Percentiles rank a stretch among this genome's conserved stretches.
These are phyloP conservation scores for Octopus sinensis DNA, from an alignment of 1,140 invertebrate genomes.

Conservation along the genomic window DNA sequence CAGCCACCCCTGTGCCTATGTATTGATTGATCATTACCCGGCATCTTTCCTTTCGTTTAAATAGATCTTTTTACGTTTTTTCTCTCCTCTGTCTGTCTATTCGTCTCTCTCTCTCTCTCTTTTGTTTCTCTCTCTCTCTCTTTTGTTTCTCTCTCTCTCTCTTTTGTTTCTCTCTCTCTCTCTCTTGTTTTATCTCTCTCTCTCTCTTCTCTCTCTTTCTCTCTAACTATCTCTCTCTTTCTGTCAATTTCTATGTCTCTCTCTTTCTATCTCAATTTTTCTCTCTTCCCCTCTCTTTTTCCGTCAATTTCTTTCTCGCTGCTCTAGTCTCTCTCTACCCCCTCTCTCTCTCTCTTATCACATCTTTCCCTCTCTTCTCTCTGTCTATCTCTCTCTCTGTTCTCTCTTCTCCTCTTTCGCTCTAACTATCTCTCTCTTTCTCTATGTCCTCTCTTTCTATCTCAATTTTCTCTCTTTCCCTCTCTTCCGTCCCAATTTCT, in stretches of 20 bases:
- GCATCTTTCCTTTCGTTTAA: neutral
- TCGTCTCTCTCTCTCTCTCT: constrained; percentile 1
- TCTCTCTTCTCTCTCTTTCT: constrained; percentile 11
- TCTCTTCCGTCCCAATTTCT: neutral
- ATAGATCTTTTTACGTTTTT: no score
- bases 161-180: constrained; percentile 13
- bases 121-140: constrained; percentile 4
- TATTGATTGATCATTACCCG: no score
- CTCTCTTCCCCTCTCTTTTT: neutral
- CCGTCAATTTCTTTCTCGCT: neutral
- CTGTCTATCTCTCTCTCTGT: neutral
- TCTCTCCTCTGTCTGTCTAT: neutral
- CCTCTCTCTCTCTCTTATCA: neutral
- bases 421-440: neutral
- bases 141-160: constrained; percentile 11
- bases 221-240: neutral
- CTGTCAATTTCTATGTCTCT: neutral
- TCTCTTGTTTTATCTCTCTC: constrained; percentile 13
- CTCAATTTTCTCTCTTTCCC: neutral
- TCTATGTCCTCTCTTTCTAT: neutral
- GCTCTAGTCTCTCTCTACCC: neutral
- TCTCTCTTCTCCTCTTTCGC: neutral
- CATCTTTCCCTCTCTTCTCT: neutral
- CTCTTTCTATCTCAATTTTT: neutral
- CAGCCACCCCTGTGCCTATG: no score